These are phyloP conservation scores for Zoanthus solanderi DNA, from an alignment of 92 coral and sea anemone genomes.

Conservation along the genomic window DNA sequence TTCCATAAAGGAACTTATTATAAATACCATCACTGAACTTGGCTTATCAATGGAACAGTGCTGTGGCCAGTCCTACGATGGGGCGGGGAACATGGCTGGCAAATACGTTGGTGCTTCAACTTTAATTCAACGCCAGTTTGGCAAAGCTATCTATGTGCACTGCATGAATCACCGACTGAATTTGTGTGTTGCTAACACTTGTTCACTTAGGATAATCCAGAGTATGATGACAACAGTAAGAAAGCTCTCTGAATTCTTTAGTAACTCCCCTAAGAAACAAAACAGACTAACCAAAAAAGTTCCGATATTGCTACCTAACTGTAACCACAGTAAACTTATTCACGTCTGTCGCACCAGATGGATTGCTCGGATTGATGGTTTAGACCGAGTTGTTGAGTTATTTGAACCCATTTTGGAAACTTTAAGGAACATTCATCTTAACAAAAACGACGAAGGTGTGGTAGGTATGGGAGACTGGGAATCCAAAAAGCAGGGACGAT, in stretches of 20 bases:
- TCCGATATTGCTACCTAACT: conserved; percentile 33
- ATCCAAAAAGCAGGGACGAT: neutral
- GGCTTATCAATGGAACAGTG: neutral
- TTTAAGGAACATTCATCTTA: neutral
- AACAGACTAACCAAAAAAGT: conserved; percentile 36
- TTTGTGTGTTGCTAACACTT: conserved; percentile 62
- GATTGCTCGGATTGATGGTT: conserved; percentile 48
- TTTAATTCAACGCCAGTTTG: neutral
- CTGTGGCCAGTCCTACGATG: neutral
- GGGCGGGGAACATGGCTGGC: neutral
- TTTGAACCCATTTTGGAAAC: neutral
- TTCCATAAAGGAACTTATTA: neutral
- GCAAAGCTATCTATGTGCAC: neutral
- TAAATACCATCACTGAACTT: neutral
- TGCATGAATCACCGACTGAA: conserved; percentile 22
- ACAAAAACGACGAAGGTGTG: neutral
- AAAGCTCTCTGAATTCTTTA: conserved; percentile 55
- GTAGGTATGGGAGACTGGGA: conserved; percentile 30
- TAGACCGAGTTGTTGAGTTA: conserved; percentile 23
- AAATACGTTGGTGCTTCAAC: neutral
- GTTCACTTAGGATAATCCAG: conserved; percentile 44
- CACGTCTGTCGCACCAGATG: conserved; percentile 55
- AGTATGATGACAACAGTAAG: conserved; percentile 29
- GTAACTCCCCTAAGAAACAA: conserved; percentile 59
- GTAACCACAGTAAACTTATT: conserved; percentile 50